These are phyloP conservation scores for Myiotriccus ornatus DNA, from an alignment of 2,797 vertebrate genomes.

Conservation along the genomic window DNA sequence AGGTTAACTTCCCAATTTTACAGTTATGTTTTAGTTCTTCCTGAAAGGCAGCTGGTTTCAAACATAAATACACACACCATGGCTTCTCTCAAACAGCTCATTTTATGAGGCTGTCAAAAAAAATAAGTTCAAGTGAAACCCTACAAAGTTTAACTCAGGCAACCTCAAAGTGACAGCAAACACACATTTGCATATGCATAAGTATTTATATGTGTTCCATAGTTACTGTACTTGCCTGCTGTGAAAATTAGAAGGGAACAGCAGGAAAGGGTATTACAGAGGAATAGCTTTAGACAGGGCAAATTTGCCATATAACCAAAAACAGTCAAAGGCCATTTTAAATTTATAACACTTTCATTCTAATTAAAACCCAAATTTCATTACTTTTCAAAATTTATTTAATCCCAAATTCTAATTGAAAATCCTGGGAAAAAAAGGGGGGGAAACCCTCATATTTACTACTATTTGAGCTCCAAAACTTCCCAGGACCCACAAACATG, in stretches of 20 bases:
- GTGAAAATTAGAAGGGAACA: not conserved
- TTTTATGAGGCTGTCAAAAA: slow-evolving; percentile 13
- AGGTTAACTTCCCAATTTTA: not conserved
- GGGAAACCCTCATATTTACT: not conserved
- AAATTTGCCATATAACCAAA: not conserved
- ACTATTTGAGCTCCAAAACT: not conserved
- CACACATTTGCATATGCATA: not conserved
- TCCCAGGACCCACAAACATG: not conserved
- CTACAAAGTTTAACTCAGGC: not conserved
- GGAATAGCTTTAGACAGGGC: not conserved
- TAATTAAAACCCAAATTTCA: not conserved
- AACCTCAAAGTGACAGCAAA: not conserved
- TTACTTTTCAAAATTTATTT: not conserved
- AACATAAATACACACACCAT: not conserved
- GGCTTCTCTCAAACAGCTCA: not conserved
- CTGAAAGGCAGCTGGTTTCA: not conserved
- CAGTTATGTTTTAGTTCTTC: not conserved
- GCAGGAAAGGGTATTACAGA: not conserved
- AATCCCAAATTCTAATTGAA: not conserved
- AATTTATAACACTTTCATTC: not conserved
- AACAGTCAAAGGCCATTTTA: not conserved
- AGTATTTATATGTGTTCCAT: not conserved
- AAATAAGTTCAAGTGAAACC: not conserved
- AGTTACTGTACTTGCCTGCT: not conserved
- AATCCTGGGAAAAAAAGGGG: not conserved